A percentile compares a stretch with the other conserved stretches of the same genome.
Evolutionary conservation across 2,113 vertebrate species (phyloP).

Genomic region (Hippocampus abdominalis): DNA sequence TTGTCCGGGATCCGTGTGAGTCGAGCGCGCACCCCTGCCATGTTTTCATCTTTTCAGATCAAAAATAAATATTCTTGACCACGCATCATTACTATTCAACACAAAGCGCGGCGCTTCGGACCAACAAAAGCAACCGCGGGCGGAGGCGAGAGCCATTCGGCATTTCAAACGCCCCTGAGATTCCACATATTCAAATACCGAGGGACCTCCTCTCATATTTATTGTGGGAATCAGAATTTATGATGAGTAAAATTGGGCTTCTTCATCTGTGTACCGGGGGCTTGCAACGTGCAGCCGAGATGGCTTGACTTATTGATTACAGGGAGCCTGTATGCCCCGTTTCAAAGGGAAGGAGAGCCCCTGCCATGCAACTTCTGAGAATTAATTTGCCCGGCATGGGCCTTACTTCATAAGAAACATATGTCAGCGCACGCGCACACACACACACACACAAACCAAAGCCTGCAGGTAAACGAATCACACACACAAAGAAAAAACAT

Average conservation of each 20-base stretch:
- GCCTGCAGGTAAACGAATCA: constrained; percentile 66
- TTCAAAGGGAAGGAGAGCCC: constrained; percentile 79
- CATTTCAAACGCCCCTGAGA: constrained; percentile 67
- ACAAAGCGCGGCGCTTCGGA: constrained; percentile 56
- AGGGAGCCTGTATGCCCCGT: constrained; percentile 76
- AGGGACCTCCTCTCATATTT: constrained; percentile 68
- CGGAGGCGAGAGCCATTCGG: constrained; percentile 43
- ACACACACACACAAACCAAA: constrained; percentile 52
- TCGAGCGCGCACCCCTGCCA: constrained; percentile 4
- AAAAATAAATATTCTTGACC: constrained; percentile 57
- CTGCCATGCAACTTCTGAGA: constrained; percentile 78
- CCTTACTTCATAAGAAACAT: constrained; percentile 78
- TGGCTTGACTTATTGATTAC: constrained; percentile 82
- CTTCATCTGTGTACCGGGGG: constrained; percentile 75
- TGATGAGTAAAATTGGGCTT: constrained; percentile 75
- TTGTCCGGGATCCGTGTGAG: constrained; percentile 16
- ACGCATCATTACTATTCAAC: constrained; percentile 52
- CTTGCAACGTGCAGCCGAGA: constrained; percentile 73
- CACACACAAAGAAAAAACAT: constrained; percentile 32
- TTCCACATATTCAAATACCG: constrained; percentile 69
- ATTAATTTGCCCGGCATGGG: constrained; percentile 80
- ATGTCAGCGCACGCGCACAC: constrained; percentile 68
- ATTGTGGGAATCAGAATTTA: constrained; percentile 77
- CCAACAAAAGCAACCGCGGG: constrained; percentile 52
- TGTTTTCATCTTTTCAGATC: constrained; percentile 38